Percentiles rank a stretch among this genome's conserved stretches.
Evolutionary conservation across 2,797 vertebrate genomes (phyloP).

Genomic region (Chelon labrosus): DNA sequence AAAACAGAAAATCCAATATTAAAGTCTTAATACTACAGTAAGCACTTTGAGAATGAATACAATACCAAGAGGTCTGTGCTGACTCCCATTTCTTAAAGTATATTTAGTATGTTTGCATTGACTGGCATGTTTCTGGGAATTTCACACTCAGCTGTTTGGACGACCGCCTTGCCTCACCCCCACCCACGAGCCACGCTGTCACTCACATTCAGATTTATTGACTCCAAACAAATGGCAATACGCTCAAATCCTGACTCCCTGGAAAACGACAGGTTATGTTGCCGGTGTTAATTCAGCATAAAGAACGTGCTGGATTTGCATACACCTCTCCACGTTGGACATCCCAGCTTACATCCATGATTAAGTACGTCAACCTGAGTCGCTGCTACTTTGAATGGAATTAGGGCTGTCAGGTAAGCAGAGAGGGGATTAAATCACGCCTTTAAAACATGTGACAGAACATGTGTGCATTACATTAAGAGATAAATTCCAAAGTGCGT

Average conservation of each 20-base stretch:
- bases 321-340: background rate
- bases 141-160: no score
- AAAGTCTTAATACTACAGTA: background rate
- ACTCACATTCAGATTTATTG: background rate
- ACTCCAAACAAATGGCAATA: conserved; percentile 12
- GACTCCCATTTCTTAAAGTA: background rate
- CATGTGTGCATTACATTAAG: background rate
- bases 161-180: no score
- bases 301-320: background rate
- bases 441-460: background rate
- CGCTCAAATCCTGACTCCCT: background rate
- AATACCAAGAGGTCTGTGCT: background rate
- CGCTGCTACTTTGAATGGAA: background rate
- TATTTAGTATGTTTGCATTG: background rate
- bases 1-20: background rate
- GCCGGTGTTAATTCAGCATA: background rate
- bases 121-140: background rate
- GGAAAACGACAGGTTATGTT: background rate
- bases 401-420: background rate
- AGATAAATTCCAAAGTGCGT: no score
- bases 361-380: background rate
- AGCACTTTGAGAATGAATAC: background rate
- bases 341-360: background rate
- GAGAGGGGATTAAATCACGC: background rate
- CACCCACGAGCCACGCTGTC: conserved; percentile 1